A percentile compares a stretch with the other conserved stretches of the same genome.
phyloP scores from a whole-genome alignment of 2,888 invertebrate genomes.

The Hydriomena furcata region DNA sequence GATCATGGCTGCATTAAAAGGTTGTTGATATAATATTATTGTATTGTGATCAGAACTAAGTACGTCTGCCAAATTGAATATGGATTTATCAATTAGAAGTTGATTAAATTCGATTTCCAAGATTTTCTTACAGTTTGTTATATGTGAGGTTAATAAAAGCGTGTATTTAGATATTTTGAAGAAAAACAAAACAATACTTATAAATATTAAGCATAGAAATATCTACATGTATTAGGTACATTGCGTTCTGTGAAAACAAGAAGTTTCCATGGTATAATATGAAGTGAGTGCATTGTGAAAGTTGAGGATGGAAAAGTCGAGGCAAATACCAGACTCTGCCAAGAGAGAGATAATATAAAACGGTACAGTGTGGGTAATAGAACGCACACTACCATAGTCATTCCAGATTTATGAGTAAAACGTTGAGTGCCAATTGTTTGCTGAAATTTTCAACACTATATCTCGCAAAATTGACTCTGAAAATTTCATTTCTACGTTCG shows the following conservation, averaged over 20 bases:
- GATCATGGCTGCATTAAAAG: too few species aligned
- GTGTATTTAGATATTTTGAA: too few species aligned
- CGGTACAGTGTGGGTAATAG: constrained; percentile 43
- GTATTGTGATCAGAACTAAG: too few species aligned
- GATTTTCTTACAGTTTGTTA: too few species aligned
- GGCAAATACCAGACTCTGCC: constrained; percentile 34
- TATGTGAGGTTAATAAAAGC: too few species aligned
- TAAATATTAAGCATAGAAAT: too few species aligned
- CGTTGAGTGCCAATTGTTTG: constrained; percentile 44
- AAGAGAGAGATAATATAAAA: constrained; percentile 38
- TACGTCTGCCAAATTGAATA: too few species aligned
- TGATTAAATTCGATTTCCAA: too few species aligned
- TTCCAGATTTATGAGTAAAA: constrained; percentile 46
- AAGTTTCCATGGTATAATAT: constrained; percentile 30
- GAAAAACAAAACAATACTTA: too few species aligned
- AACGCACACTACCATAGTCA: constrained; percentile 40
- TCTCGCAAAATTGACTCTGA: background rate
- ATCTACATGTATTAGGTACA: too few species aligned
- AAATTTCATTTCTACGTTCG: background rate
- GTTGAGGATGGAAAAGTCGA: constrained; percentile 33
- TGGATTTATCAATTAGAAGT: too few species aligned
- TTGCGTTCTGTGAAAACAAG: constrained; percentile 26
- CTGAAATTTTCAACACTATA: constrained; percentile 23
- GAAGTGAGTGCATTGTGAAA: constrained; percentile 33
- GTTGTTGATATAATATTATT: too few species aligned